Evolutionary conservation across 2,797 vertebrate genomes (phyloP), one percentile per base, ranked within the genome.

Genomic region (Phataginus tricuspis): DNA sequence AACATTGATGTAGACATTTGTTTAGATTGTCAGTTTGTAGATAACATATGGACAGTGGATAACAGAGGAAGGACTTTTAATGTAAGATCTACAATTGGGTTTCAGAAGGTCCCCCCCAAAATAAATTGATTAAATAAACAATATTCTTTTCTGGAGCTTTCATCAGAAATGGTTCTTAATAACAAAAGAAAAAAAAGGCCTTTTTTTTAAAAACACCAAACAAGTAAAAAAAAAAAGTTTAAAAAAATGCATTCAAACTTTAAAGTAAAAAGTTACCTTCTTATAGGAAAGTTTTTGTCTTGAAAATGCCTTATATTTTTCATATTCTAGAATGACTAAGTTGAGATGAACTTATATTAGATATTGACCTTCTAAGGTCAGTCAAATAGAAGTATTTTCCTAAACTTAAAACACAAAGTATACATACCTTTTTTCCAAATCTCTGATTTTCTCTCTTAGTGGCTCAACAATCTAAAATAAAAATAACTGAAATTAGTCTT

Each of bases 361-460:
- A 71, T 25, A 51, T 0, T 49, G 34, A 89, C 15, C 63, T 79
- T 77, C 39, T 74, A 42, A 77, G 13, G 14, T 51, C 74, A 92
- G 7, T 0, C 90, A 90, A 13, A 85, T 12, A 74, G 1, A 88
- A 39, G 5, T 7, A 37, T 89, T 90, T 96, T 63, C 7, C 64
- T 77, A 42, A 95, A 92, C 15, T 19, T 29, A 84, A 75, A 93
- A 93, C 16, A 90, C 90, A 96, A 61, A 66, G 3, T n/a, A 55
- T 4, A 96, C 98, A 8, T 98, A 99, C 99, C 99, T 99, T 98
- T 99, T 99, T 97, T 99, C 99, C 95, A 99, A 98, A 98, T 99
- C 99, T 97, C 98, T 99, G 97, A 99, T 99, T 98, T 99, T 99
- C 97, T 99, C 99, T 98, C 99, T 99, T 84, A 99, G 98, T 93